phyloP scores from a whole-genome alignment of 2,888 invertebrate genomes.

The Fragum whitleyi region DNA sequence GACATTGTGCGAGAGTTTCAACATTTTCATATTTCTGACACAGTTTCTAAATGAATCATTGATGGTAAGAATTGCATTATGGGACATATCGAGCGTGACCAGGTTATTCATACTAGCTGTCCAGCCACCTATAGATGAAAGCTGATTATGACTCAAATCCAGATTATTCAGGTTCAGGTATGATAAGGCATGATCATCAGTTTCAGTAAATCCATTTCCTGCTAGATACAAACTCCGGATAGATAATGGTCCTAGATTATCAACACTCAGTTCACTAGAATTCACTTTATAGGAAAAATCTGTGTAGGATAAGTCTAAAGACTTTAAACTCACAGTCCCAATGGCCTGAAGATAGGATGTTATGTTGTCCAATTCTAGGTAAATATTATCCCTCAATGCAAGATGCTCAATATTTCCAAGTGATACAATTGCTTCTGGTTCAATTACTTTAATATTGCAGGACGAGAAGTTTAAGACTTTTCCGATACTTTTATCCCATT shows the following conservation, averaged over 20 bases:
- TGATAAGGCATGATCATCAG: constrained; percentile 47
- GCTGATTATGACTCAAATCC: constrained; percentile 67
- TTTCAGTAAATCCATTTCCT: constrained; percentile 51
- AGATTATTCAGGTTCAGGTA: constrained; percentile 68
- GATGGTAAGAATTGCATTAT: constrained; percentile 64
- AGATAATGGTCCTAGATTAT: constrained; percentile 51
- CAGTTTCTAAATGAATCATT: constrained; percentile 60
- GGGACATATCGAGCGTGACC: constrained; percentile 61
- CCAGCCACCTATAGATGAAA: constrained; percentile 55
- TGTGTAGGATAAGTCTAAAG: constrained; percentile 67
- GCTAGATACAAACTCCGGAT: constrained; percentile 63
- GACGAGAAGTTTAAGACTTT: constrained; percentile 74
- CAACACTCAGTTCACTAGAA: constrained; percentile 36
- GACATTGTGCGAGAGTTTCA: constrained; percentile 72
- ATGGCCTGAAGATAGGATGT: constrained; percentile 63
- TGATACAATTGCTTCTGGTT: constrained; percentile 66
- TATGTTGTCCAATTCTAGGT: constrained; percentile 65
- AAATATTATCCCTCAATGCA: constrained; percentile 69
- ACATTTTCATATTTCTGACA: constrained; percentile 62
- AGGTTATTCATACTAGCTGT: constrained; percentile 59
- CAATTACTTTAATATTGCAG: constrained; percentile 72
- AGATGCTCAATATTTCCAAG: constrained; percentile 66
- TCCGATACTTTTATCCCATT: constrained; percentile 70
- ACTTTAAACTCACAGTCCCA: constrained; percentile 60
- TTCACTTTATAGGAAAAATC: constrained; percentile 57